Evolutionary conservation across 2,888 invertebrate species (phyloP).

Genomic region (Cataglyphis livida): DNA sequence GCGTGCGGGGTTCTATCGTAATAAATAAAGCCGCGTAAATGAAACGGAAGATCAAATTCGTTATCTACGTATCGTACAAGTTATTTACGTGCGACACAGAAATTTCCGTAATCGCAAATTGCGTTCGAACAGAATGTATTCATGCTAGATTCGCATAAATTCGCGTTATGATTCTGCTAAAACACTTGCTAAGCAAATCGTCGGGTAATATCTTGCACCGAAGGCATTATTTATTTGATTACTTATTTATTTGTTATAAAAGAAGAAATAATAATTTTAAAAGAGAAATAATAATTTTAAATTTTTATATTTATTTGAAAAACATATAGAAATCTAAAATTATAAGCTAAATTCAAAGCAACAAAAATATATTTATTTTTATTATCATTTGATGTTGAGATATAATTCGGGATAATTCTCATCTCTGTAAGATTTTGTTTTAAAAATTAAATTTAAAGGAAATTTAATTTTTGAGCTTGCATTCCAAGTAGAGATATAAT

Average conservation of each 20-base stretch:
- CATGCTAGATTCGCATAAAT: conserved; percentile 27
- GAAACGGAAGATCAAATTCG: conserved; percentile 41
- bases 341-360: neutral
- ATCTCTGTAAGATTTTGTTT: neutral
- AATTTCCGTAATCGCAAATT: conserved; percentile 49
- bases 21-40: conserved; percentile 46
- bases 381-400: neutral
- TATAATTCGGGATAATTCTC: neutral
- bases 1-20: conserved; percentile 11
- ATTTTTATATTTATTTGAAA: neutral
- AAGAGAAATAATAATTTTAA: neutral
- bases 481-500: neutral
- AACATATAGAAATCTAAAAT: neutral
- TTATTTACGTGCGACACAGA: conserved; percentile 37
- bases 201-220: conserved; percentile 1
- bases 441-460: neutral
- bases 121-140: conserved; percentile 10
- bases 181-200: neutral
- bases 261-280: neutral
- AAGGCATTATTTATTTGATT: conserved; percentile 12
- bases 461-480: neutral
- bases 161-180: neutral
- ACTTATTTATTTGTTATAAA: neutral
- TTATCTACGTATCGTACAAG: conserved; percentile 8
- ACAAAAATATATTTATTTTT: neutral